A percentile compares a stretch with the other conserved stretches of the same genome.
phyloP scores from a whole-genome alignment of 1,140 invertebrate species.

The Sycophaga agraensis region DNA sequence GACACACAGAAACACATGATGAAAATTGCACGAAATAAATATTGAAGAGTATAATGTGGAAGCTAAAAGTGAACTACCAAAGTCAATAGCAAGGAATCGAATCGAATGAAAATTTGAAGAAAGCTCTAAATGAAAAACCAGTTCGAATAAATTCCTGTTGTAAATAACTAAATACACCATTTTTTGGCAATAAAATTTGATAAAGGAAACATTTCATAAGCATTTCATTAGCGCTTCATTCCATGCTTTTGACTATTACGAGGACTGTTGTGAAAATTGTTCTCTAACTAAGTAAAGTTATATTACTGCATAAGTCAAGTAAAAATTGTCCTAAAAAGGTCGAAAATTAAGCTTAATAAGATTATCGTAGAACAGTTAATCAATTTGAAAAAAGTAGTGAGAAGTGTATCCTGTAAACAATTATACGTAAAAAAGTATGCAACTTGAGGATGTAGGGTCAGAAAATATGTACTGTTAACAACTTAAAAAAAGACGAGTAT shows the following conservation, averaged over 20 bases:
- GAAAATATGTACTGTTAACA: constrained; percentile 3
- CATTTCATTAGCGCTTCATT: constrained; percentile 1
- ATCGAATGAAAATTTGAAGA: not conserved
- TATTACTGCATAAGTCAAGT: not conserved
- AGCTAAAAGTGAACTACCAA: not conserved
- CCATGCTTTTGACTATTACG: constrained; percentile 1
- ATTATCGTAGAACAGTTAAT: constrained; percentile 12
- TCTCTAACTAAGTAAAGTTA: constrained; percentile 7
- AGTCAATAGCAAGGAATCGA: constrained; percentile 3
- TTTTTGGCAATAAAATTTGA: constrained; percentile 3
- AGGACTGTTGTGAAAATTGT: not conserved
- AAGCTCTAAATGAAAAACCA: not conserved
- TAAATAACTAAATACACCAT: constrained; percentile 11
- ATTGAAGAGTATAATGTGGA: not conserved
- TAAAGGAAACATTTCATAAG: not conserved
- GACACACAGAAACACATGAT: not conserved
- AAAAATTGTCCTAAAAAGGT: not conserved
- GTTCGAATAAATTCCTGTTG: not conserved
- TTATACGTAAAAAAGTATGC: constrained; percentile 18
- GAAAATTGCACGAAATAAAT: not conserved
- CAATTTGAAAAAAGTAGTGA: constrained; percentile 18
- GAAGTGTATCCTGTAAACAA: constrained; percentile 16
- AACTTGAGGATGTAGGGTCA: constrained; percentile 10
- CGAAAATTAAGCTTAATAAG: constrained; percentile 4
- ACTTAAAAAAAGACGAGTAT: not conserved